Percentiles rank a stretch among this genome's conserved stretches.
Evolutionary conservation across 2,113 vertebrate genomes (phyloP).

Genomic region (Macrotis lagotis): DNA sequence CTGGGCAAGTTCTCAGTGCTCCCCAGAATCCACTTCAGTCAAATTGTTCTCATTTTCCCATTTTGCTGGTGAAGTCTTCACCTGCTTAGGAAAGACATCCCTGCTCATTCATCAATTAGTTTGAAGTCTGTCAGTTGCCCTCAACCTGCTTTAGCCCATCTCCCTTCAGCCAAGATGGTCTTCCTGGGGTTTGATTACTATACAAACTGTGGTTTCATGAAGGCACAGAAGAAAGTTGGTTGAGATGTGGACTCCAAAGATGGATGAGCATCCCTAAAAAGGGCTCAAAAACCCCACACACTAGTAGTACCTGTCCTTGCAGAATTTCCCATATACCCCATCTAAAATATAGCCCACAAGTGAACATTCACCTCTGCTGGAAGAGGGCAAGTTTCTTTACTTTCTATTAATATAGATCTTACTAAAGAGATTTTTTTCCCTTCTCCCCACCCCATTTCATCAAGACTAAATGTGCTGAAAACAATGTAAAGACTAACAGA

Average conservation of each 20-base stretch:
- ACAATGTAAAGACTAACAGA: no score
- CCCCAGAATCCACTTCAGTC: rapidly evolving
- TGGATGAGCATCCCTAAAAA: neutral
- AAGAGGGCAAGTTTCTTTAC: neutral
- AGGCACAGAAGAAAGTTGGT: neutral
- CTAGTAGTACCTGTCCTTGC: neutral
- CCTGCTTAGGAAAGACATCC: neutral
- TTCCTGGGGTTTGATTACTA: neutral
- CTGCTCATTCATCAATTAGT: neutral
- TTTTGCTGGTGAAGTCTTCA: no score
- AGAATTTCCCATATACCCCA: neutral
- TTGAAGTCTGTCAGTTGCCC: neutral
- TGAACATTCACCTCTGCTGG: no score
- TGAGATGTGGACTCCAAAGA: neutral
- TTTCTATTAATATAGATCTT: neutral
- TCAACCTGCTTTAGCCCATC: neutral
- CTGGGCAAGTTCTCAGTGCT: neutral
- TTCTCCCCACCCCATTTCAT: neutral
- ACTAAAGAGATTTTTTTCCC: neutral
- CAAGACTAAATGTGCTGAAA: neutral
- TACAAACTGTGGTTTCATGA: no score
- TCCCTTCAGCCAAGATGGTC: neutral
- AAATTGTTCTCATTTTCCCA: neutral
- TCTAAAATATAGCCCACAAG: neutral
- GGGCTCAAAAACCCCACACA: neutral